These are phyloP conservation scores for Phataginus tricuspis DNA, from an alignment of 2,797 vertebrate genomes.

Conservation along the genomic window DNA sequence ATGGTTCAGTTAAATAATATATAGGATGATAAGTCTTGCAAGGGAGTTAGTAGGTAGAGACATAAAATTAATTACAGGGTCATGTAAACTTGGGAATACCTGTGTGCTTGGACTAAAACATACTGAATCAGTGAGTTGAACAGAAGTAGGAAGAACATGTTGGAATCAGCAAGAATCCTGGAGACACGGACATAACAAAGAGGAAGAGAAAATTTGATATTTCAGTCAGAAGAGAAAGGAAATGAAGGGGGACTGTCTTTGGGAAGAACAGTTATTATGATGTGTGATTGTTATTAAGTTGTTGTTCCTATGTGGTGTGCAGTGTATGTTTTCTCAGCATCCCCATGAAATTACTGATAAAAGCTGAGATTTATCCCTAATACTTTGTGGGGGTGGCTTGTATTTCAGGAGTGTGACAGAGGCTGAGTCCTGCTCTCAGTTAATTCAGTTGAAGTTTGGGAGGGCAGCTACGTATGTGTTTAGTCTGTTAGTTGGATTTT, in stretches of 20 bases:
- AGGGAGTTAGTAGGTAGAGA: not conserved
- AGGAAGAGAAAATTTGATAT: not conserved
- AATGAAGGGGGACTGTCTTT: not conserved
- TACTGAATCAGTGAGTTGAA: not conserved
- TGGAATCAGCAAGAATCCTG: not conserved
- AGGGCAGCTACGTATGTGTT: not conserved
- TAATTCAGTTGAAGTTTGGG: not conserved
- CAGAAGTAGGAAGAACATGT: not conserved
- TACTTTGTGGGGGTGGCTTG: not conserved
- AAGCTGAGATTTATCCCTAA: not conserved
- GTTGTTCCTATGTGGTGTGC: not conserved
- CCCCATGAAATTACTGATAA: not conserved
- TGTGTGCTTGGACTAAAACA: not conserved
- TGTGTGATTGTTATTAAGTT: not conserved
- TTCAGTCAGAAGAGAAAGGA: not conserved
- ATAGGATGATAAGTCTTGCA: not conserved
- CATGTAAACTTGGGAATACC: not conserved
- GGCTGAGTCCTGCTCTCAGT: not conserved
- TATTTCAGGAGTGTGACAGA: not conserved
- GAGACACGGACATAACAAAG: not conserved
- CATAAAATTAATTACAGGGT: not conserved
- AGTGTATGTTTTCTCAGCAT: not conserved
- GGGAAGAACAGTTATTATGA: not conserved
- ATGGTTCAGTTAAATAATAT: not conserved
- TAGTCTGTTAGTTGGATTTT: not conserved